Percentiles rank a stretch among this genome's conserved stretches.
Conservation (phyloP, 2,888 invertebrate species). For the Apodemia hepburni region DNA sequence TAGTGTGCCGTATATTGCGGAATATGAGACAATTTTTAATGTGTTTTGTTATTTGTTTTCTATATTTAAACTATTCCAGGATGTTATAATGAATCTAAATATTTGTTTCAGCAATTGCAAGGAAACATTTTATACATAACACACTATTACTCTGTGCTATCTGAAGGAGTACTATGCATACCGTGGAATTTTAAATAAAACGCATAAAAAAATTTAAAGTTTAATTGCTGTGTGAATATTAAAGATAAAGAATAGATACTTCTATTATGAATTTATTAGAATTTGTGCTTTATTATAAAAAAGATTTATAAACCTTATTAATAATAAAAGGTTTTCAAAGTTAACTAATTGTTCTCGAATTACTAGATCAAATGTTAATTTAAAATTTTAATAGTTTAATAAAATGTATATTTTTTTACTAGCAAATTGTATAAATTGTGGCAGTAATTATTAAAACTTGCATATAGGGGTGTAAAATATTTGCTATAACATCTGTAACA, state of each 20-base stretch:
- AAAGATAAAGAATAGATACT: not conserved
- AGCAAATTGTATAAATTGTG: not conserved
- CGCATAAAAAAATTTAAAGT: not conserved
- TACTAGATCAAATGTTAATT: constrained; percentile 11
- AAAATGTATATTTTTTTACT: constrained; percentile 10
- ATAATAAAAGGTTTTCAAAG: not conserved
- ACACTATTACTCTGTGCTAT: constrained; percentile 94
- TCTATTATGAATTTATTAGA: constrained; percentile 21
- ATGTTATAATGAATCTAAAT: not conserved
- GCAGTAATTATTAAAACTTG: not conserved
- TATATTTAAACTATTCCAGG: not conserved
- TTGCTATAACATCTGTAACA: not conserved
- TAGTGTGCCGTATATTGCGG: too few relatives aligned
- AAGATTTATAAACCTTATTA: not conserved
- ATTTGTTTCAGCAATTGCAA: constrained; percentile 74
- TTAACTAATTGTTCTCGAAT: not conserved
- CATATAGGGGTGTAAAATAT: not conserved
- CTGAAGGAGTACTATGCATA: constrained; percentile 94
- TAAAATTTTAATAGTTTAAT: constrained; percentile 2
- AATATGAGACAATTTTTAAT: too few relatives aligned
- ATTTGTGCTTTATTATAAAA: not conserved
- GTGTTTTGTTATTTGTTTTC: constrained; percentile 10
- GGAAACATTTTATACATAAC: constrained; percentile 89
- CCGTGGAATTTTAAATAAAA: constrained; percentile 93
- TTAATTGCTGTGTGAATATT: constrained; percentile 7